A percentile compares a stretch with the other conserved stretches of the same genome.
These are phyloP conservation scores for Ciconia stormi DNA, from an alignment of 2,113 vertebrate species.

Conservation along the genomic window DNA sequence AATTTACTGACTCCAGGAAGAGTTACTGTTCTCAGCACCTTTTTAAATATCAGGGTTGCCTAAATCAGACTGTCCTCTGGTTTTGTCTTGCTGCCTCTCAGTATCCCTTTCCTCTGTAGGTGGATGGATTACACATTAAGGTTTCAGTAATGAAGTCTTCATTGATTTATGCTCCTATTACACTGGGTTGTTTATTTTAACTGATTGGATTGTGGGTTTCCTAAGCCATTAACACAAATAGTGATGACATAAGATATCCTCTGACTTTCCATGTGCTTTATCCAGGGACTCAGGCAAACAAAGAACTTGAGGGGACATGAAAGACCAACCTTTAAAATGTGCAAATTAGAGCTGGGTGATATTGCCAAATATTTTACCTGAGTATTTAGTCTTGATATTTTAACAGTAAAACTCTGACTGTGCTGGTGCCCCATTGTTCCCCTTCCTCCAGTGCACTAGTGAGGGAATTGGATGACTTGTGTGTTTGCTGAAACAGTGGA, in stretches of 20 bases:
- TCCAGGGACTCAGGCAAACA: constrained; percentile 11
- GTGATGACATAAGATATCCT: constrained; percentile 61
- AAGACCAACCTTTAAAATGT: constrained; percentile 23
- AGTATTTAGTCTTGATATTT: neutral
- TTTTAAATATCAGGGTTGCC: constrained; percentile 23
- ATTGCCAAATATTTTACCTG: constrained; percentile 16
- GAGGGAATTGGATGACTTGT: neutral
- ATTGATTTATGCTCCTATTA: constrained; percentile 71
- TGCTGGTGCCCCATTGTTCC: neutral
- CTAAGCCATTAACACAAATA: constrained; percentile 69
- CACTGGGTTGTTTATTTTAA: constrained; percentile 69
- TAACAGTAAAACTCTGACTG: neutral
- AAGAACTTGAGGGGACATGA: neutral
- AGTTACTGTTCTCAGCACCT: constrained; percentile 32
- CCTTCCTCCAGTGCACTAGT: neutral
- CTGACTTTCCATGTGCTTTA: constrained; percentile 28
- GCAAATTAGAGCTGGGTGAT: constrained; percentile 13
- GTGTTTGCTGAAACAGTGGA: neutral
- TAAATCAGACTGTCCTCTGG: constrained; percentile 28
- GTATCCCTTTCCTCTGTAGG: constrained; percentile 56
- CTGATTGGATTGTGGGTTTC: constrained; percentile 68
- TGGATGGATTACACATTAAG: constrained; percentile 68
- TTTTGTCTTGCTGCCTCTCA: constrained; percentile 58
- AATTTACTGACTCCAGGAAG: neutral
- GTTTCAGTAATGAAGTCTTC: constrained; percentile 69